Base-by-base conservation (phyloP, 2,888 invertebrate species). In the Diaperis boleti region DNA sequence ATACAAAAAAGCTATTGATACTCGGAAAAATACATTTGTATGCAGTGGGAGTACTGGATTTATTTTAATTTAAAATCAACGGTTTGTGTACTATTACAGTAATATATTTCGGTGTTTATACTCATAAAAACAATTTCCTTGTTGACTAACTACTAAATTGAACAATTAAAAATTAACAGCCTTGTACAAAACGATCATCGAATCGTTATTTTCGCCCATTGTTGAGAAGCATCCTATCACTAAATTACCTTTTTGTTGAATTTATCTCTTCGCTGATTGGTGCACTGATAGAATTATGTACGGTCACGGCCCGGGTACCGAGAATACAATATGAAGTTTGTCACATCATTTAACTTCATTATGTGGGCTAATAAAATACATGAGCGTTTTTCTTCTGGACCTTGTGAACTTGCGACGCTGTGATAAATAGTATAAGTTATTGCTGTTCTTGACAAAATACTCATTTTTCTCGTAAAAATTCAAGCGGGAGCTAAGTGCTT, bases 191-290 rank as follows among this genome's bases (percentile, higher is more conserved):
- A 35, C 11, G 11, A 8, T 31, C 31, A 35, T 41, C 15, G 10
- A 14, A 13, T 15, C 1, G 15, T 18, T 15, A 18, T 41, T 41
- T 15, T 47, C 13, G 31, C 3, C 4, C 31, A 31, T 47, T 47
- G 47, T 47, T 47, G 10, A 29, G 31, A n/a, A 33, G 26, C 47
- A 47, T 31, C 31, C 33, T 14, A 47, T 47, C 15, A 10, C 29
- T n/a, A 31, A 47, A 47, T 47, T 47, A 47, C 47, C 31, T 47
- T 31, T 47, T 3, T 41, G 41, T 18, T 13, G 47, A 15, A 31
- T 47, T 47, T 14, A 31, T 47, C 31, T 29, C 11, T 47, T 47
- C 47, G n/a, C 3, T 7, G 47, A 26, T 22, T 47, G n/a, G 26
- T 47, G 29, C 10, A 22, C 26, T 22, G 47, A 47, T 26, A n/a